A percentile compares a stretch with the other conserved stretches of the same genome.
Conservation (phyloP, 1,140 invertebrate genomes). For the Phthorimaea operculella region DNA sequence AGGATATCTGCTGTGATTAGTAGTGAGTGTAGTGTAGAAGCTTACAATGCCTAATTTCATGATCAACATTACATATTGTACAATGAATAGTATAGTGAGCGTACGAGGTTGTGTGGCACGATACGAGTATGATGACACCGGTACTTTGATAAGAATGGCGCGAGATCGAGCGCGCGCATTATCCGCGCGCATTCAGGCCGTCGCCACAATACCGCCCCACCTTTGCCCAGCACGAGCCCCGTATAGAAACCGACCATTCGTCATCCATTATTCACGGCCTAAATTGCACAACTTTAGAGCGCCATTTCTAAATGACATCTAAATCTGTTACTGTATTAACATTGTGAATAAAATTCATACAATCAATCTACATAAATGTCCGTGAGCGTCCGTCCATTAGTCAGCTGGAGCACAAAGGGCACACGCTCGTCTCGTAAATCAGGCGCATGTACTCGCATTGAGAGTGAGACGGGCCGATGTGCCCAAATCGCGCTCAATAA, state of each 20-base stretch:
- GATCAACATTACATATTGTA: no score
- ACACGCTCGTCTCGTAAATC: constrained; percentile 67
- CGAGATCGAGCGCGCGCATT: background rate
- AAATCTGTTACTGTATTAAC: constrained; percentile 68
- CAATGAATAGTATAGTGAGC: no score
- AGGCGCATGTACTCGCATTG: constrained; percentile 58
- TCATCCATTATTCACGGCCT: constrained; percentile 67
- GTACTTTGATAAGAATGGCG: background rate
- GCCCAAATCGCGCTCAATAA: constrained; percentile 59
- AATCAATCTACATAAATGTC: constrained; percentile 69
- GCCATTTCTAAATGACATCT: constrained; percentile 68
- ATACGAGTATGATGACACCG: background rate
- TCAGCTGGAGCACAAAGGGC: constrained; percentile 64
- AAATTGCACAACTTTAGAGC: constrained; percentile 67
- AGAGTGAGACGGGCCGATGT: constrained; percentile 28
- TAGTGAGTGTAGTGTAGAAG: no score
- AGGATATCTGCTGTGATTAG: no score
- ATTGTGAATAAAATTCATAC: constrained; percentile 68
- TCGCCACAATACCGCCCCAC: constrained; percentile 37
- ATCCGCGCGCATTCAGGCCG: constrained; percentile 15
- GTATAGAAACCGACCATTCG: constrained; percentile 56
- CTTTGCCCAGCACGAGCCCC: constrained; percentile 41
- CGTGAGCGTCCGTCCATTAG: constrained; percentile 66
- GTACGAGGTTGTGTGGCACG: no score
- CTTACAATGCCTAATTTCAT: no score